Conservation (phyloP, 2,113 vertebrate species). For the Xenus cinereus region DNA sequence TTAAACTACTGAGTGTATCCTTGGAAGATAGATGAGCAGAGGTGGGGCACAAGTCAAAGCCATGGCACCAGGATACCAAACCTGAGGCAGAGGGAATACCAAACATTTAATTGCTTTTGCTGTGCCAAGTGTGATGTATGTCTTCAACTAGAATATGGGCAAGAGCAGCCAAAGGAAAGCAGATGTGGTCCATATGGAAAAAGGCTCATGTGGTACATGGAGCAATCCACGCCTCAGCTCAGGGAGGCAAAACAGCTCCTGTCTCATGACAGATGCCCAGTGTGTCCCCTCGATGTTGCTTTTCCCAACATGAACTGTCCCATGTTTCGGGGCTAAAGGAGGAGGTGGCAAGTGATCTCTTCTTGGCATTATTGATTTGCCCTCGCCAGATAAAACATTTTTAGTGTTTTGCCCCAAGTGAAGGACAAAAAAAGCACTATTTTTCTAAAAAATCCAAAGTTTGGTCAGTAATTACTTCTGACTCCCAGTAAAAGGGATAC, state of each 20-base stretch:
- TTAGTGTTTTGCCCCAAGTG: background rate
- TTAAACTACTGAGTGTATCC: background rate
- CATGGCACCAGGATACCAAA: background rate
- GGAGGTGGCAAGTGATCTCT: background rate
- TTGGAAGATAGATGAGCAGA: background rate
- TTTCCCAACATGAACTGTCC: background rate
- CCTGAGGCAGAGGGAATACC: background rate
- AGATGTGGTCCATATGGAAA: background rate
- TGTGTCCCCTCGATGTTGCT: background rate
- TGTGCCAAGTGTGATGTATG: fast-evolving
- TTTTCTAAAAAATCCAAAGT: background rate
- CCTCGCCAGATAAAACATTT: background rate
- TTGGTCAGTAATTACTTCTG: background rate
- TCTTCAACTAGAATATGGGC: background rate
- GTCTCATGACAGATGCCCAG: background rate
- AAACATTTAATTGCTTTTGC: background rate
- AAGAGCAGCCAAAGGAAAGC: background rate
- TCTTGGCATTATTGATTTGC: background rate
- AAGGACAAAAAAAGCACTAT: fast-evolving
- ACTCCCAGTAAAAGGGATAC: background rate
- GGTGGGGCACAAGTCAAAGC: background rate
- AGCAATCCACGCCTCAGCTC: background rate
- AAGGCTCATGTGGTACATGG: background rate
- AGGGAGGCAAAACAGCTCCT: background rate
- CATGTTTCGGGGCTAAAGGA: background rate